Conservation (phyloP, 1,140 invertebrate genomes). For the Sitobion miscanthi region DNA sequence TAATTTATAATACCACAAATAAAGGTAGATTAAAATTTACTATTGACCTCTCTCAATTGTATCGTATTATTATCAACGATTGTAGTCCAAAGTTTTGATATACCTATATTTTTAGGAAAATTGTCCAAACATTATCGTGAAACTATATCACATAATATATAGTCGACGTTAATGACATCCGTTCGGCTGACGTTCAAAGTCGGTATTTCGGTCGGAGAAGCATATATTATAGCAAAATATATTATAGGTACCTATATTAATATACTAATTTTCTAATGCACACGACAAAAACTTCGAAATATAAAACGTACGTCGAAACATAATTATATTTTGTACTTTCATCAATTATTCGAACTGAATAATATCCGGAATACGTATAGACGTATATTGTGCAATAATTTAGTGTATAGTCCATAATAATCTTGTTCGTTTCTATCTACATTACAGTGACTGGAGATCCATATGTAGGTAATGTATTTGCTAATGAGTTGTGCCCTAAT, state of each 20-base stretch:
- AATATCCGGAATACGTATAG: background rate
- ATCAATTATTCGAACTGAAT: background rate
- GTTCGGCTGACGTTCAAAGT: background rate
- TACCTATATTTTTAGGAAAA: background rate
- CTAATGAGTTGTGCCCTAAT: background rate
- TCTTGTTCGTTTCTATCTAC: background rate
- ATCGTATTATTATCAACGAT: background rate
- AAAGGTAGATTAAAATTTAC: background rate
- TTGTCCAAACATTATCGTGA: background rate
- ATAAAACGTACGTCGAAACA: background rate
- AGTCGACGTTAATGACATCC: background rate
- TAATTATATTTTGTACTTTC: background rate
- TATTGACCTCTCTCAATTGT: background rate
- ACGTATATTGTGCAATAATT: background rate
- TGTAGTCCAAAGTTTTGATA: background rate
- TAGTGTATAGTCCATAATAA: background rate
- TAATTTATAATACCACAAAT: background rate
- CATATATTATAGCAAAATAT: background rate
- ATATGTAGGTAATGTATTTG: background rate
- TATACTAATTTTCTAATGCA: background rate
- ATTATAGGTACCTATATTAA: background rate
- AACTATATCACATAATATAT: background rate
- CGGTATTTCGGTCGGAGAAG: background rate
- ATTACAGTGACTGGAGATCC: background rate
- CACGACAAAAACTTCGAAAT: background rate